Evolutionary conservation across 2,888 invertebrate species (phyloP).

Genomic region (Pardosa pseudoannulata): DNA sequence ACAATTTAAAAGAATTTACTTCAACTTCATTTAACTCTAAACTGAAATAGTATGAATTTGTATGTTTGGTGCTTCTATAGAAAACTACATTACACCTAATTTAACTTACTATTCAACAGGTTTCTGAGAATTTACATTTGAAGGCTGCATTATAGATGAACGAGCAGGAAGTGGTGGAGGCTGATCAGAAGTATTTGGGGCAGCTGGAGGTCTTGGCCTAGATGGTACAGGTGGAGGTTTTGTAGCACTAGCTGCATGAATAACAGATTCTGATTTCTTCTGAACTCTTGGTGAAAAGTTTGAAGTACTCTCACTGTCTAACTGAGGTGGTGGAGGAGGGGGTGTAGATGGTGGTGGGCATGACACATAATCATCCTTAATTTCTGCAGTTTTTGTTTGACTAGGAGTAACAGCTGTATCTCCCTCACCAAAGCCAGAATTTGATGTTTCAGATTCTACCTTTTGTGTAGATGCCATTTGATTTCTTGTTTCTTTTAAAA

Average conservation of each 20-base stretch:
- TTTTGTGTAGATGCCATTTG: not conserved
- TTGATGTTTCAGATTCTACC: not conserved
- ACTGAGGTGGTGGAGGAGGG: constrained; percentile 71
- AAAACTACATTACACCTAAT: not conserved
- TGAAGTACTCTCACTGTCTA: constrained; percentile 50
- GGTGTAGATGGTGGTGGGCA: constrained; percentile 71
- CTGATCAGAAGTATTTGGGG: constrained; percentile 11
- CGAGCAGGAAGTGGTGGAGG: constrained; percentile 47
- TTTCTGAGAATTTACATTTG: constrained; percentile 23
- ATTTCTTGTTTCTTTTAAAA: not conserved
- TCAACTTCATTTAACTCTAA: no score
- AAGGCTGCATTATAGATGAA: constrained; percentile 18
- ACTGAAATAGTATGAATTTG: no score
- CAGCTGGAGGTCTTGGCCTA: constrained; percentile 31
- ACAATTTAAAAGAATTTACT: no score
- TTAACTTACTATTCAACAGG: not conserved
- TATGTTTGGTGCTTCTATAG: no score
- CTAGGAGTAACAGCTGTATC: no score
- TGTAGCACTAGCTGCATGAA: constrained; percentile 81
- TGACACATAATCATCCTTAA: constrained; percentile 28
- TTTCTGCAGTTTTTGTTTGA: not conserved
- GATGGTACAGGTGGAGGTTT: constrained; percentile 73
- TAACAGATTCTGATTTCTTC: not conserved
- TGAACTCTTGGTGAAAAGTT: constrained; percentile 79
- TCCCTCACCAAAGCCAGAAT: no score